Conservation (phyloP, 2,888 invertebrate species). For the Leucophenga montana region DNA sequence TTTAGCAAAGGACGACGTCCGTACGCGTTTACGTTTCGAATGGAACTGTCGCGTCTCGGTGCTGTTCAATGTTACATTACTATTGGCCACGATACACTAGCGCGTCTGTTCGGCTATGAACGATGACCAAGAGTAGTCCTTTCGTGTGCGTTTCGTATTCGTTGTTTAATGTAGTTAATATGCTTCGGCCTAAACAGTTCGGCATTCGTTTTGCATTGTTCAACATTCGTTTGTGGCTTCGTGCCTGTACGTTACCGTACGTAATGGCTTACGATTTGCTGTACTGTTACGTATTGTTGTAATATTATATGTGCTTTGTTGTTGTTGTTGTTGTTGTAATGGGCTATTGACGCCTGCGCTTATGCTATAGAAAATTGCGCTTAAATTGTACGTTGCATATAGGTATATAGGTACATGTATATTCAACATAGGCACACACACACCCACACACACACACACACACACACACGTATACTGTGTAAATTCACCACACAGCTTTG, state of each 20-base stretch:
- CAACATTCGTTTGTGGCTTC: neutral
- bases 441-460: too few species aligned
- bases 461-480: too few species aligned
- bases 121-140: too few species aligned
- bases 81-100: too few species aligned
- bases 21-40: conserved; percentile 60
- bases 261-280: neutral
- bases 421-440: neutral
- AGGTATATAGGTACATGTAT: neutral
- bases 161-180: neutral
- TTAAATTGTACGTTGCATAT: neutral
- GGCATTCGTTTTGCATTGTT: neutral
- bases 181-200: neutral
- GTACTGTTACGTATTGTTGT: neutral
- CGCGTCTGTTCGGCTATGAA: too few species aligned
- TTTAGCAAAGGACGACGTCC: conserved; percentile 32
- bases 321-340: conserved; percentile 32
- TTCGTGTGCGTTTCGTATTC: conserved; percentile 13
- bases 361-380: conserved; percentile 23
- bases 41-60: conserved; percentile 48
- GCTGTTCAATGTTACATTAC: conserved; percentile 1
- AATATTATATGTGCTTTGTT: conserved; percentile 30
- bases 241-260: neutral
- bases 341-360: conserved; percentile 52
- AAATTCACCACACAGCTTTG: conserved; percentile 27